Evolutionary conservation across 2,888 invertebrate species (phyloP), one percentile per base, ranked within the genome.

Genomic region (Dryococelus australis): DNA sequence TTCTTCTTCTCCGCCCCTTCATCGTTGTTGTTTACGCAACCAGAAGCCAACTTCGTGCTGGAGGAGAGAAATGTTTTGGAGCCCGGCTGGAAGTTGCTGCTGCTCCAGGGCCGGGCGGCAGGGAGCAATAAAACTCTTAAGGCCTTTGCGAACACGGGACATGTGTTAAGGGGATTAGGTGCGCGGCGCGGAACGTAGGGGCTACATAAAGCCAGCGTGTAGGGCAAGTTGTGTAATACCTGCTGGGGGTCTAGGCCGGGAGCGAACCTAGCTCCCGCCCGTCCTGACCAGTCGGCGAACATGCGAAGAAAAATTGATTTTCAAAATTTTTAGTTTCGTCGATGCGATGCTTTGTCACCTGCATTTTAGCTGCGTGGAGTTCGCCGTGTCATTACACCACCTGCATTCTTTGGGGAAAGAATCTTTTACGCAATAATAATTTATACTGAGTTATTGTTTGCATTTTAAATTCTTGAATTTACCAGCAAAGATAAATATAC

Each of bases 31-130:
- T 65, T 65, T 65, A 65, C 65, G 65, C 65, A 65, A 20, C 65
- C 65, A 65, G 65, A 65, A 65, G 65, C 65, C 65, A 65, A 65
- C 65, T 65, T 65, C 65, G 65, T n/a, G 65, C n/a, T 65, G 65
- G 13, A 65, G 65, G 65, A 65, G 65, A 24, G 65, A 65, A 65
- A 65, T 16, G 65, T 65, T n/a, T n/a, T 65, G 12, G 1, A 10
- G 16, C 47, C 47, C 47, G 35, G 35, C 35, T 35, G 35, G 35
- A 35, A 35, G 35, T 35, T 35, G 35, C 35, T 35, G 35, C 35
- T 35, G 35, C 35, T 51, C 20, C 51, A 8, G 51, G 51, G 51
- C 51, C 13, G 51, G 13, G 51, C 51, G 51, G 51, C 65, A 13
- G 65, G 65, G 65, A 65, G 65, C 65, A 65, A 65, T 65, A 65